Evolutionary conservation across 2,113 vertebrate genomes (phyloP).

Genomic region (Ancistrus triradiatus): DNA sequence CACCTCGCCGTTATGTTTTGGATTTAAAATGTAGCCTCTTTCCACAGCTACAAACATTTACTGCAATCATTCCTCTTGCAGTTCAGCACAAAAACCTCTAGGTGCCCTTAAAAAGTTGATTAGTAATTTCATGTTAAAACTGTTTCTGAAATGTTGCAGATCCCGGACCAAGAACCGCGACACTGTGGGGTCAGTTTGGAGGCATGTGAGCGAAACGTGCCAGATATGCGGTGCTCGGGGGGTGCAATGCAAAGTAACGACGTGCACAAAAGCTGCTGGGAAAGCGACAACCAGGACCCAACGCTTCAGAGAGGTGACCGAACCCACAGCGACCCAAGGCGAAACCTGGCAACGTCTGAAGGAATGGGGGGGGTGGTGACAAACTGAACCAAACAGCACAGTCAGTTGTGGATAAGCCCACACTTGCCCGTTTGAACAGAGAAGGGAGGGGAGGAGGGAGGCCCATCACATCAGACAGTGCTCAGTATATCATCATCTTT

Average conservation of each 20-base stretch:
- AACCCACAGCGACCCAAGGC: constrained; percentile 48
- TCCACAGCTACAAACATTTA: no score
- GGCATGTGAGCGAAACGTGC: no score
- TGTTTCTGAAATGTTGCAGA: no score
- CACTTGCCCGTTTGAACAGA: constrained; percentile 24
- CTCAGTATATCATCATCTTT: no score
- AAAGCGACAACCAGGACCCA: constrained; percentile 42
- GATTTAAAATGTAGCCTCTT: neutral
- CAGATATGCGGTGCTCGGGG: neutral
- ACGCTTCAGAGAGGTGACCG: constrained; percentile 46
- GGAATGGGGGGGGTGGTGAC: constrained; percentile 6
- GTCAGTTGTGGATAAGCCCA: constrained; percentile 33
- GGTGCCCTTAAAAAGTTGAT: no score
- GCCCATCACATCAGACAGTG: neutral
- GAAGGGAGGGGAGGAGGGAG: neutral
- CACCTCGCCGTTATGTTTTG: neutral
- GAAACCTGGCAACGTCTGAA: constrained; percentile 45
- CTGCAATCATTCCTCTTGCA: no score
- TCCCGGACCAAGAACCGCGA: no score
- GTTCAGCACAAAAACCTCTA: no score
- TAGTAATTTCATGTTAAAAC: no score
- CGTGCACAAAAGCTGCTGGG: constrained; percentile 8
- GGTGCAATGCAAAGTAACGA: neutral
- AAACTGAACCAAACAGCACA: constrained; percentile 23
- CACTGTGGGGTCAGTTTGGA: no score